These are phyloP conservation scores for Drosophila mojavensis DNA, from an alignment of 1,140 invertebrate genomes.

Conservation along the genomic window DNA sequence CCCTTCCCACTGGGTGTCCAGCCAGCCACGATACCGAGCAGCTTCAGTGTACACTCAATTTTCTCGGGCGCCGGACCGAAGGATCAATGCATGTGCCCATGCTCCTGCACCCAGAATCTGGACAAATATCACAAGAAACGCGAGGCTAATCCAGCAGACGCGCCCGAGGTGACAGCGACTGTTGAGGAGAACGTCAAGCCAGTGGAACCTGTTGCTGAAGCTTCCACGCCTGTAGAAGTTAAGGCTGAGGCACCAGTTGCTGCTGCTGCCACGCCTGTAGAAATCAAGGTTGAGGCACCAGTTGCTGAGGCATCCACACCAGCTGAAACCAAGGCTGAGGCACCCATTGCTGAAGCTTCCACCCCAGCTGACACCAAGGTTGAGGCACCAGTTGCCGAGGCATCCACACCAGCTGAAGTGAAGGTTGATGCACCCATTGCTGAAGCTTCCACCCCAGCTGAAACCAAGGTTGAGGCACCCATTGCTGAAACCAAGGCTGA, in stretches of 20 bases:
- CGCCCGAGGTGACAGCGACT: conserved; percentile 13
- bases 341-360: conserved; percentile 21
- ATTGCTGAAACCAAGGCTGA: conserved; percentile 2
- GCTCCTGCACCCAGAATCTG: conserved; percentile 81
- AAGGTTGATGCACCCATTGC: conserved; percentile 35
- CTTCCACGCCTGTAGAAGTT: conserved; percentile 6
- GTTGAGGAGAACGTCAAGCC: conserved; percentile 1
- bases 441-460: conserved; percentile 6
- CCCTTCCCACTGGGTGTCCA: conserved; percentile 77
- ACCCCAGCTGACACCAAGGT: conserved; percentile 9
- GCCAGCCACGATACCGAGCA: conserved; percentile 57
- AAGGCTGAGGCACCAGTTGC: conserved; percentile 18
- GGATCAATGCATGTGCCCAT: conserved; percentile 83
- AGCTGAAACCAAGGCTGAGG: conserved; percentile 20
- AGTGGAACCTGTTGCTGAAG: neutral
- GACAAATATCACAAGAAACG: conserved; percentile 73
- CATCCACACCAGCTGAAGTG: conserved; percentile 6
- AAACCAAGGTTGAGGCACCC: conserved; percentile 36
- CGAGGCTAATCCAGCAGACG: conserved; percentile 58
- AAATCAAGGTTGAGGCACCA: conserved; percentile 22
- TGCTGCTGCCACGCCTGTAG: conserved; percentile 7
- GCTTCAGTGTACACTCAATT: conserved; percentile 73
- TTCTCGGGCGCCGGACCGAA: conserved; percentile 69
- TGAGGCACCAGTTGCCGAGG: conserved; percentile 12
- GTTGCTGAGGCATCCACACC: conserved; percentile 19